phyloP scores from a whole-genome alignment of 2,113 vertebrate species.

The Mastomys natalensis region DNA sequence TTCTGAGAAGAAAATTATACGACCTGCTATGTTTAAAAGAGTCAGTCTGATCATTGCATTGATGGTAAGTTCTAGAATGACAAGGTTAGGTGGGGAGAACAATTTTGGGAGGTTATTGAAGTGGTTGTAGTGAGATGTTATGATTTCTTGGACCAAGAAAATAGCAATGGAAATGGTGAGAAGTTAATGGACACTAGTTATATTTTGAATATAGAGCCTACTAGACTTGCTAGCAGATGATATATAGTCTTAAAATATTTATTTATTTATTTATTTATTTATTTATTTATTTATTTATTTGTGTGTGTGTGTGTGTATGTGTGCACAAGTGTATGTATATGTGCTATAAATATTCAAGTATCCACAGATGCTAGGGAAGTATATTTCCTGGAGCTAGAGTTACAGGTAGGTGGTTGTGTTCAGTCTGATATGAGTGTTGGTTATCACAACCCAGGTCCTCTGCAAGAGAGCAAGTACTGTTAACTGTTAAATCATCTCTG shows the following conservation, averaged over 20 bases:
- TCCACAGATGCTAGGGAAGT: background rate
- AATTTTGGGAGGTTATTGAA: background rate
- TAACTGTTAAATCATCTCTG: background rate
- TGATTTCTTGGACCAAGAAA: background rate
- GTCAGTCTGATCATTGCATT: background rate
- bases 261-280: background rate
- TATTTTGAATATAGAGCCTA: background rate
- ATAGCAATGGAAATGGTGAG: background rate
- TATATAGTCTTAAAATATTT: background rate
- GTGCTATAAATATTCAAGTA: background rate
- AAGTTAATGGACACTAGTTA: background rate
- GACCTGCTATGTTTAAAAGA: conserved; percentile 28
- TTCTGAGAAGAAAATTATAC: background rate
- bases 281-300: background rate
- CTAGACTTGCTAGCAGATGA: background rate
- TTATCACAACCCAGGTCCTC: background rate
- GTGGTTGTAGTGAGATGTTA: background rate
- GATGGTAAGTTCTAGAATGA: background rate
- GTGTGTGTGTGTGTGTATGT: too few relatives aligned
- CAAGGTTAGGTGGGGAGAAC: background rate
- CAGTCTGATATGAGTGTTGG: background rate
- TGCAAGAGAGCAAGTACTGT: background rate
- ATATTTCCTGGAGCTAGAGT: background rate
- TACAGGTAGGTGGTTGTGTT: background rate
- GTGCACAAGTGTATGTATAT: background rate